These are phyloP conservation scores for Operophtera brumata DNA, from an alignment of 2,888 invertebrate species.

Conservation along the genomic window DNA sequence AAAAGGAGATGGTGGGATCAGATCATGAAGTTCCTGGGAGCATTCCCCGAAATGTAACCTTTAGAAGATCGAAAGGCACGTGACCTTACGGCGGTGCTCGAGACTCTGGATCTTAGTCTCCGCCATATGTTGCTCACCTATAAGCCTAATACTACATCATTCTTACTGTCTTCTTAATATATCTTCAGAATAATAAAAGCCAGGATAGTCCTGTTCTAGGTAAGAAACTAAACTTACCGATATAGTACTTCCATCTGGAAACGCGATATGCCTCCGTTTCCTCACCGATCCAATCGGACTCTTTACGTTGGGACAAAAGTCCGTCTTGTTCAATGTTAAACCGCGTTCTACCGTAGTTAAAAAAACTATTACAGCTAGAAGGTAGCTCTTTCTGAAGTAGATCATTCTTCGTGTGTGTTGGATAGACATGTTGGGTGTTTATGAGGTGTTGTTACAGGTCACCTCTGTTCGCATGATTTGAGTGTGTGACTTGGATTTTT, in stretches of 20 bases:
- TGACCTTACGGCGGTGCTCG: no score
- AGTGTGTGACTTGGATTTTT: slow-evolving; percentile 10
- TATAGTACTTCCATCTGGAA: slow-evolving; percentile 43
- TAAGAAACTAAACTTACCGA: slow-evolving; percentile 37
- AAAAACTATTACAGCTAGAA: slow-evolving; percentile 20
- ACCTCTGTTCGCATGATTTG: slow-evolving; percentile 4
- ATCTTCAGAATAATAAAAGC: no score
- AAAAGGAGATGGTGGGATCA: no score
- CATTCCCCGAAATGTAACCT: no score
- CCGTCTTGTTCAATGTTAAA: slow-evolving; percentile 16
- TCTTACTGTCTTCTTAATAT: no score
- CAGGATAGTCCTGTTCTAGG: no score
- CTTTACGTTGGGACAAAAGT: slow-evolving; percentile 45
- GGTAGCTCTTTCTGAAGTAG: slow-evolving; percentile 10
- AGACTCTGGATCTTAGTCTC: no score
- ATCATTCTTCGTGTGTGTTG: slow-evolving; percentile 18
- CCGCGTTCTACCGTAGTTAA: slow-evolving; percentile 12
- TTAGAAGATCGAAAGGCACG: no score
- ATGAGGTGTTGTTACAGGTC: background rate
- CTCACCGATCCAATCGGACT: slow-evolving; percentile 39
- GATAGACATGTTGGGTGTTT: slow-evolving; percentile 1
- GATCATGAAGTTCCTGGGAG: no score
- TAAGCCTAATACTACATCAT: no score
- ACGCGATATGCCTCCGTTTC: slow-evolving; percentile 47
- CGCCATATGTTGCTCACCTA: no score